These are phyloP conservation scores for Sturnira hondurensis DNA, from an alignment of 2,113 vertebrate species.

Conservation along the genomic window DNA sequence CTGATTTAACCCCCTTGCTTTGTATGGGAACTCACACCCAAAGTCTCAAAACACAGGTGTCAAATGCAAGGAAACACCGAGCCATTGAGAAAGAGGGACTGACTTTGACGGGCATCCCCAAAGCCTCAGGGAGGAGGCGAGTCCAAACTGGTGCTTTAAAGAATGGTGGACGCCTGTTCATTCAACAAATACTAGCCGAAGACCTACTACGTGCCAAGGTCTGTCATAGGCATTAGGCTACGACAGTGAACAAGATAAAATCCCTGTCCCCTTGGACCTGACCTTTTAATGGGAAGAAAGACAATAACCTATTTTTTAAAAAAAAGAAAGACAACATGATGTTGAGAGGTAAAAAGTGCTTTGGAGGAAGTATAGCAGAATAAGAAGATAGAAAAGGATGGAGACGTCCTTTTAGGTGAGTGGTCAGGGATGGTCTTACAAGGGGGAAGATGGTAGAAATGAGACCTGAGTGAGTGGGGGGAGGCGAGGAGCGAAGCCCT, in stretches of 20 bases:
- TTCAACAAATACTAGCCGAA: not conserved
- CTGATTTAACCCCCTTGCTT: not conserved
- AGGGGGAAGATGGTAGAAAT: not conserved
- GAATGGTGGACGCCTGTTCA: accelerated
- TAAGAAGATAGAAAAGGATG: not conserved
- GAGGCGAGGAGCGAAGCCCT: accelerated
- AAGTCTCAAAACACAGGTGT: not conserved
- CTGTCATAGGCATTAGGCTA: not conserved
- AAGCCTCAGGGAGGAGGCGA: not conserved
- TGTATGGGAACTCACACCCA: not conserved
- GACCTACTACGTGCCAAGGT: not conserved
- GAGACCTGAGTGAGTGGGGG: too few relatives aligned
- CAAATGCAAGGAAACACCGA: not conserved
- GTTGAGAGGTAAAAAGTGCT: not conserved
- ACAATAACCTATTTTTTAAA: too few relatives aligned
- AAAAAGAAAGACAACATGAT: not conserved
- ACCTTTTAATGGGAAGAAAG: not conserved
- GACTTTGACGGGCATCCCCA: not conserved
- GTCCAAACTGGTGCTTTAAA: not conserved
- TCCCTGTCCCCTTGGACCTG: not conserved
- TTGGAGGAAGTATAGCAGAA: not conserved
- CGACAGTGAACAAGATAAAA: not conserved
- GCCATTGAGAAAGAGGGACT: not conserved
- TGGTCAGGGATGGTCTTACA: accelerated
- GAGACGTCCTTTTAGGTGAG: not conserved